These are phyloP conservation scores for Scrobipalpa costella DNA, from an alignment of 2,888 invertebrate species.

Conservation along the genomic window DNA sequence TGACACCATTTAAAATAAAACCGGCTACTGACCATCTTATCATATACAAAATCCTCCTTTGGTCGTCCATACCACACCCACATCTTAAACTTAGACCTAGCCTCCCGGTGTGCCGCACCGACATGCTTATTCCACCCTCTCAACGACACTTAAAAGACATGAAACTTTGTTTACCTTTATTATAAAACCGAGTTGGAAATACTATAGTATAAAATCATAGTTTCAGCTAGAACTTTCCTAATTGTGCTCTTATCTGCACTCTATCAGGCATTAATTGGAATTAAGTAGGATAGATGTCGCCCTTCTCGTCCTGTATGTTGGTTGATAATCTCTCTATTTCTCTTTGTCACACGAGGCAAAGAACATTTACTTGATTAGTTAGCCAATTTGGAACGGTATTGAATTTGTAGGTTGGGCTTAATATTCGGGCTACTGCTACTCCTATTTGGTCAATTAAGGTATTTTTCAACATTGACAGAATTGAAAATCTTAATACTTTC, in stretches of 20 bases:
- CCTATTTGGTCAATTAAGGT: background rate
- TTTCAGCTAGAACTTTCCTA: background rate
- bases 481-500: no score
- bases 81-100: conserved; percentile 9
- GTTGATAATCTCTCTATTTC: conserved; percentile 22
- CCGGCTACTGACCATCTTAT: conserved; percentile 22
- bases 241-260: conserved; percentile 13
- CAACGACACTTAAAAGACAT: no score
- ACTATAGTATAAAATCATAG: background rate
- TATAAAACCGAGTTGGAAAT: no score
- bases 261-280: conserved; percentile 39
- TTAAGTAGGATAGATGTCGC: conserved; percentile 29
- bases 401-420: background rate
- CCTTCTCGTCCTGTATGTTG: background rate
- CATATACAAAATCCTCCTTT: conserved; percentile 16
- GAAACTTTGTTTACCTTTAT: no score
- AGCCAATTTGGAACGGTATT: background rate
- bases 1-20: conserved; percentile 28
- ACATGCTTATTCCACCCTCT: conserved; percentile 27
- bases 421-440: background rate
- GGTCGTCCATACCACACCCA: conserved; percentile 24
- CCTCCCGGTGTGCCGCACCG: conserved; percentile 23
- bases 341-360: conserved; percentile 15
- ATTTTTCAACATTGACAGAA: no score
- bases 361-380: conserved; percentile 35